Evolutionary conservation across 2,888 invertebrate genomes (phyloP), one percentile per base, ranked within the genome.

Genomic region (Chrysomela aeneicollis): DNA sequence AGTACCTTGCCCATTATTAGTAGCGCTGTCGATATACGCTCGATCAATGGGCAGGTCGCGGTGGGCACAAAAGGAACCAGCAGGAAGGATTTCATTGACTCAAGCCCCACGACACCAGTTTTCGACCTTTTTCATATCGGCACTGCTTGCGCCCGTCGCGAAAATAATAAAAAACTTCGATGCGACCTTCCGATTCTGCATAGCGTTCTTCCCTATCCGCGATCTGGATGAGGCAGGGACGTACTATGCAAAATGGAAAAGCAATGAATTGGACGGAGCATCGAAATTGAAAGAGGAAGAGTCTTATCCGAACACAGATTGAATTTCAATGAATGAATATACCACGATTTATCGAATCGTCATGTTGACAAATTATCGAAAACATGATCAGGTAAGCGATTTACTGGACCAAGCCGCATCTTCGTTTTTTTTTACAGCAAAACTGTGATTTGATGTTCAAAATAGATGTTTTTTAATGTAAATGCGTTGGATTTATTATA

Each of bases 11-110:
- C 71, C 68, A 73, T 71, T 75, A 77, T 75, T 73, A 75, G 74
- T 73, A 73, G 73, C 68, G 69, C 72, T 78, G 79, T 81, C 80
- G 78, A 81, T 79, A 76, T 79, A 76, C 72, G n/a, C 77, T 76
- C 73, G 76, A 79, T 81, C 81, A 80, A 81, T 81, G 79, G 76
- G 72, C 77, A 77, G 77, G 77, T 77, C 77, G 70, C 71, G 73
- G 32, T 74, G 57, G 19, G 51, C 37, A 64, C 61, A 68, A 78
- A 72, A 76, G 77, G 74, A 74, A 76, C 63, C 80, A 73, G 76
- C 79, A 72, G 78, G 80, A 75, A 73, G 71, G 78, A 72, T 76
- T 81, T 73, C 71, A 73, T 73, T 73, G 71, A 78, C 75, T 77
- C 71, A 74, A 74, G 73, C 81, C 80, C 79, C 81, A 76, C 75